phyloP scores from a whole-genome alignment of 2,113 vertebrate genomes.

The Grammomys surdaster region DNA sequence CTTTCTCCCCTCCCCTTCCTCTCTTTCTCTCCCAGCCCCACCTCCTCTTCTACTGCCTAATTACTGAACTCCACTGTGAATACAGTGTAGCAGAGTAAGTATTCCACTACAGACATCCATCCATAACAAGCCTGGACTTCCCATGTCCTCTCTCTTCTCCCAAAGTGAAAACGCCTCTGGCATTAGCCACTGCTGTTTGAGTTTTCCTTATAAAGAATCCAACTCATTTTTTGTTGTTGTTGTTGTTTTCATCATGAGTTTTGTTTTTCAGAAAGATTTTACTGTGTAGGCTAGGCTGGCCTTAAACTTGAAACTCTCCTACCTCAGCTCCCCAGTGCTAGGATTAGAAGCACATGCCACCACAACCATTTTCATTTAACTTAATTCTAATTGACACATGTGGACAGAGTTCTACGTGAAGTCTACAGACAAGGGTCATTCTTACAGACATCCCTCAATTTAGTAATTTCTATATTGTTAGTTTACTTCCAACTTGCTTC shows the following conservation, averaged over 20 bases:
- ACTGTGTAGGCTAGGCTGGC: not conserved
- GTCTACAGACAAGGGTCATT: constrained; percentile 20
- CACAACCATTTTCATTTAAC: not conserved
- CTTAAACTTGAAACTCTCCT: not conserved
- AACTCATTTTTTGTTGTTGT: not conserved
- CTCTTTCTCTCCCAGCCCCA: too few species aligned
- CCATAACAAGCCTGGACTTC: not conserved
- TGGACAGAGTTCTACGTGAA: not conserved
- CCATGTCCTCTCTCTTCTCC: not conserved
- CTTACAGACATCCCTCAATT: not conserved
- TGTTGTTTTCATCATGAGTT: too few species aligned
- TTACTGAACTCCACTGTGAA: too few species aligned
- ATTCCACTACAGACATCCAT: too few species aligned
- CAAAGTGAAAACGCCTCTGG: not conserved
- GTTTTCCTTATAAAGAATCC: not conserved
- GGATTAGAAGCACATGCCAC: too few species aligned
- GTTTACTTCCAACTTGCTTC: not conserved
- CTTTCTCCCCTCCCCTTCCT: too few species aligned
- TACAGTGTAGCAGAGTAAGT: too few species aligned
- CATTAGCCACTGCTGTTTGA: not conserved
- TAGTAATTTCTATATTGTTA: not conserved
- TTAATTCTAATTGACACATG: not conserved
- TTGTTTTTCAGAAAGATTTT: not conserved
- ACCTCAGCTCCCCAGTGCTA: too few species aligned
- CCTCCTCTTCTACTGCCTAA: too few species aligned